phyloP scores from a whole-genome alignment of 2,113 vertebrate species.

The Nansenia antarctica region DNA sequence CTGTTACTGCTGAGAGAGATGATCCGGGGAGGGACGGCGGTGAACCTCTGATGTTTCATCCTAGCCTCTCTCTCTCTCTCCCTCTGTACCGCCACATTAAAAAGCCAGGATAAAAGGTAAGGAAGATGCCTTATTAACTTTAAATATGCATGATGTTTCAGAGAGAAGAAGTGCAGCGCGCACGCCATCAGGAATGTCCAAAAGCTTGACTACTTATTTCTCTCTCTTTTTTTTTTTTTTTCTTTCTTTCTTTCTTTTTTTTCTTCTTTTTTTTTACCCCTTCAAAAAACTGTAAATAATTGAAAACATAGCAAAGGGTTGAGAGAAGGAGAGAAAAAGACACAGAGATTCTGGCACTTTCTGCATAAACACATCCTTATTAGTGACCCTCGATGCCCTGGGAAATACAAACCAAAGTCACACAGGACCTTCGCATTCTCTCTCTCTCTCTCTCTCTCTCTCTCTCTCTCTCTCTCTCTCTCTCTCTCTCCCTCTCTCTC shows the following conservation, averaged over 20 bases:
- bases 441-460: conserved; percentile 9
- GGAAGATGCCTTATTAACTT: conserved; percentile 78
- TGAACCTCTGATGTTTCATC: conserved; percentile 5
- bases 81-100: conserved; percentile 43
- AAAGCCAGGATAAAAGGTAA: conserved; percentile 75
- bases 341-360: conserved; percentile 52
- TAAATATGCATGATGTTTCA: conserved; percentile 81
- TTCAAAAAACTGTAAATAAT: conserved; percentile 75
- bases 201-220: conserved; percentile 74
- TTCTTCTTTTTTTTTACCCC: too few relatives aligned
- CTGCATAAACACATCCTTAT: conserved; percentile 70
- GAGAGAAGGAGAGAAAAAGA: conserved; percentile 25
- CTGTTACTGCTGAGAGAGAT: conserved; percentile 15
- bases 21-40: conserved; percentile 24
- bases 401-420: conserved; percentile 51
- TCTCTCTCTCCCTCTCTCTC: neutral
- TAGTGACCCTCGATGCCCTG: conserved; percentile 60
- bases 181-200: conserved; percentile 69
- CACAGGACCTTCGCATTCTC: neutral
- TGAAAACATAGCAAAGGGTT: conserved; percentile 56
- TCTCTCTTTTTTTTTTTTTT: conserved; percentile 25
- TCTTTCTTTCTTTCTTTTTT: too few relatives aligned
- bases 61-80: neutral
- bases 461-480: conserved; percentile 6
- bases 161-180: conserved; percentile 67